These are phyloP conservation scores for Lacanobia oleracea DNA, from an alignment of 2,888 invertebrate species.

Conservation along the genomic window DNA sequence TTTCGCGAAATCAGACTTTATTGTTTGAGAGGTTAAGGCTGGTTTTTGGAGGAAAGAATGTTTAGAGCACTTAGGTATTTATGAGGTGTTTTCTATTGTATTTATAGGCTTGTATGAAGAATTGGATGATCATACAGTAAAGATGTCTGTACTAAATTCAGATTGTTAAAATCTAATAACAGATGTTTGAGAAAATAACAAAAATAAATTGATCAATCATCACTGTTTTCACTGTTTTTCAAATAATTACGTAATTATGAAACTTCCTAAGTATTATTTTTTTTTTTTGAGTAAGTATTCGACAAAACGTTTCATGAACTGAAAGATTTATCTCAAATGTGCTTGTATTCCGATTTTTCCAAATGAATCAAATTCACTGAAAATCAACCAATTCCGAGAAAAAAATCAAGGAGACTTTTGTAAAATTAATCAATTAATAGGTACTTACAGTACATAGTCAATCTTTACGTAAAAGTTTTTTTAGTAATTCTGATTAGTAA, in stretches of 20 bases:
- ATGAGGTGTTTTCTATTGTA: not conserved
- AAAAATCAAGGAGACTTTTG: not conserved
- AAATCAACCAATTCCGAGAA: not conserved
- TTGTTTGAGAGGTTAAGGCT: not conserved
- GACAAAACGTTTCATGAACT: no score
- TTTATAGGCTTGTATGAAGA: not conserved
- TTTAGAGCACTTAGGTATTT: not conserved
- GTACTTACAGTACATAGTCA: not conserved
- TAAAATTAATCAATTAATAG: not conserved
- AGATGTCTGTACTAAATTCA: not conserved
- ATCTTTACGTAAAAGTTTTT: not conserved
- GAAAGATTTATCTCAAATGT: no score
- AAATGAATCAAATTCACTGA: not conserved
- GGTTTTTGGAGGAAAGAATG: not conserved
- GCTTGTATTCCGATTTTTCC: not conserved
- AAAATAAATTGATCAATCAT: no score
- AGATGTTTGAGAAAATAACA: not conserved
- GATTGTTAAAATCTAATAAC: not conserved
- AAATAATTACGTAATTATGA: not conserved
- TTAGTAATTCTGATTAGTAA: not conserved
- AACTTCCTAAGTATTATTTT: not conserved
- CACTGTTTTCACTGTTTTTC: not conserved
- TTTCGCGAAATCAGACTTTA: conserved; percentile 25
- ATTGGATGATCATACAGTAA: not conserved
- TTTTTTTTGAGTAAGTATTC: no score